Percentiles rank a stretch among this genome's conserved stretches.
Evolutionary conservation across 2,113 vertebrate genomes (phyloP).

Genomic region (Pelecanus crispus): DNA sequence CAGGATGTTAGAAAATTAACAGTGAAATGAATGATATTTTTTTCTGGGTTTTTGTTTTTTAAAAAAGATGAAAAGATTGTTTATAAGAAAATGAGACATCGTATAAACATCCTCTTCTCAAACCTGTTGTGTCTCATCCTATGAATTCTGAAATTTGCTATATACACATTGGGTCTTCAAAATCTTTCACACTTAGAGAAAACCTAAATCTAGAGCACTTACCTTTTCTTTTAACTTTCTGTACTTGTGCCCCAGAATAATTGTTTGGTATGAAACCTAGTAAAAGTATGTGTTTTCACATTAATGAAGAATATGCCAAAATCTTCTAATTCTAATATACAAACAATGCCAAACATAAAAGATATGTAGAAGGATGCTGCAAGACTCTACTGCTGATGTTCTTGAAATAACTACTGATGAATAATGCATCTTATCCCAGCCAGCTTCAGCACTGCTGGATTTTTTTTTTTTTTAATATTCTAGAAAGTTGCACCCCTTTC

Average conservation of each 20-base stretch:
- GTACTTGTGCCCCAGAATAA: neutral
- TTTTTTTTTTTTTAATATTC: neutral
- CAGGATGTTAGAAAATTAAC: conserved; percentile 45
- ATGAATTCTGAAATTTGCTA: neutral
- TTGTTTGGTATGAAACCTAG: neutral
- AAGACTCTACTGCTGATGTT: neutral
- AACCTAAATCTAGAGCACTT: neutral
- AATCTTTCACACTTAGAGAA: neutral
- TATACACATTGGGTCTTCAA: neutral
- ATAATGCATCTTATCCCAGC: neutral
- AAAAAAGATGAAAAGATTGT: conserved; percentile 21
- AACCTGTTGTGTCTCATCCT: neutral
- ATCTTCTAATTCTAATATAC: neutral
- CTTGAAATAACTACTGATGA: neutral
- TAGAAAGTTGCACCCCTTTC: neutral
- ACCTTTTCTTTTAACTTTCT: neutral
- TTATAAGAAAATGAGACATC: neutral
- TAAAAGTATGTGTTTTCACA: neutral
- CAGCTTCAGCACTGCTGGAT: neutral
- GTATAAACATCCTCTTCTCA: conserved; percentile 50
- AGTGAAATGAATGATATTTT: neutral
- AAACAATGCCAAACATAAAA: neutral
- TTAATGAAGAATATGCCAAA: neutral
- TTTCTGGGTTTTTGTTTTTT: neutral
- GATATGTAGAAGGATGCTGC: neutral